phyloP scores from a whole-genome alignment of 2,888 invertebrate species.

The Slavum lentiscoides region DNA sequence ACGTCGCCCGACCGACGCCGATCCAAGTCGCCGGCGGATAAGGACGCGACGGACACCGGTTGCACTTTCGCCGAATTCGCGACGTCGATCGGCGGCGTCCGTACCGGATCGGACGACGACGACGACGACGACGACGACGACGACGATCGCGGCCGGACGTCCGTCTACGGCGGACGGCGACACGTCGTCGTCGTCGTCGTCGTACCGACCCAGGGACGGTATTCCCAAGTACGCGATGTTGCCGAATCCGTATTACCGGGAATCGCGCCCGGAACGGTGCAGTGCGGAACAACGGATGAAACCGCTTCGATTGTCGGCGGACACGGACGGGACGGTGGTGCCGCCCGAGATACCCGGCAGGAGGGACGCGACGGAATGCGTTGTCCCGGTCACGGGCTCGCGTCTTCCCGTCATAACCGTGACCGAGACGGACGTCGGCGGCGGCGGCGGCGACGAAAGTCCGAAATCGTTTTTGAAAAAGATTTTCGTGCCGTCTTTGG shows the following conservation, averaged over 20 bases:
- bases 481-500: conserved; percentile 30
- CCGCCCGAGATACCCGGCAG: conserved; percentile 32
- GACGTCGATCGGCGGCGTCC: neutral
- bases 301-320: conserved; percentile 14
- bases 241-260: conserved; percentile 32
- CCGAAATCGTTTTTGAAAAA: conserved; percentile 41
- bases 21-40: neutral
- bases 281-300: conserved; percentile 20
- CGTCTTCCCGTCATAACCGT: conserved; percentile 33
- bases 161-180: too few relatives aligned
- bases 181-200: neutral
- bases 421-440: neutral
- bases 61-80: too few relatives aligned
- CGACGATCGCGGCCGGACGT: too few relatives aligned
- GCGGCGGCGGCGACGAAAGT: neutral
- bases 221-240: conserved; percentile 40
- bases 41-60: neutral
- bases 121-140: neutral
- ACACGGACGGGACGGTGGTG: conserved; percentile 1
- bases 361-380: neutral
- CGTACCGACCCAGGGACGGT: conserved; percentile 20
- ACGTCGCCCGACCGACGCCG: neutral
- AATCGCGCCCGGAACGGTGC: neutral
- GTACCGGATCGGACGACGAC: neutral
- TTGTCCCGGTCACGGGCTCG: neutral